Base-by-base conservation (phyloP, 2,888 invertebrate species). In the Xestoiulus laeticollis region DNA sequence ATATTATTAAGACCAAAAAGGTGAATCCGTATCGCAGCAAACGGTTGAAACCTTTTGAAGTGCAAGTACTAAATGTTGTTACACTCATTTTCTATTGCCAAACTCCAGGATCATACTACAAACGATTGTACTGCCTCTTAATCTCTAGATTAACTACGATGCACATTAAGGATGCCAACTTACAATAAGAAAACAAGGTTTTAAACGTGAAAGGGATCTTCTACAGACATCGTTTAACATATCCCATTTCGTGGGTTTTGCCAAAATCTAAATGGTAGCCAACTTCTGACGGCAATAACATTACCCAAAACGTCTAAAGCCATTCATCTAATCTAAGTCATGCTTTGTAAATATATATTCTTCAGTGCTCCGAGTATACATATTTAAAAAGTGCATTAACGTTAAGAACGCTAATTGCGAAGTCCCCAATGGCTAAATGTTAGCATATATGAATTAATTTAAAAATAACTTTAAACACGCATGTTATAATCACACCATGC, bases 121-220 rank as follows among this genome's bases (percentile, higher is more conserved):
- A n/a, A n/a, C n/a, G n/a, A n/a, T n/a, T n/a, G n/a, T n/a, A n/a
- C n/a, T n/a, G n/a, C n/a, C n/a, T n/a, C n/a, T n/a, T n/a, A n/a
- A n/a, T n/a, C n/a, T n/a, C n/a, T n/a, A n/a, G n/a, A n/a, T n/a
- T n/a, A n/a, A n/a, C n/a, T n/a, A n/a, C n/a, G n/a, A n/a, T n/a
- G n/a, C n/a, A 68, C n/a, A 26, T 68, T 68, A n/a, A 68, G 8
- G 26, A n/a, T 68, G 22, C 26, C 26, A 68, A 68, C 26, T 68
- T 59, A 5, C n/a, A 83, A 83, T n/a, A 84, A 84, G 26, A 33
- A 43, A 33, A 84, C n/a, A 43, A 32, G 43, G 84, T 84, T 43
- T 84, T 8, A 22, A 43, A 84, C 5, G 8, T 12, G 14, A 84
- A 43, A 33, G n/a, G 12, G n/a, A 19, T 84, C 32, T 8, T 84